Evolutionary conservation across 2,113 vertebrate genomes (phyloP), one percentile per base, ranked within the genome.

Genomic region (Nannospalax galili): DNA sequence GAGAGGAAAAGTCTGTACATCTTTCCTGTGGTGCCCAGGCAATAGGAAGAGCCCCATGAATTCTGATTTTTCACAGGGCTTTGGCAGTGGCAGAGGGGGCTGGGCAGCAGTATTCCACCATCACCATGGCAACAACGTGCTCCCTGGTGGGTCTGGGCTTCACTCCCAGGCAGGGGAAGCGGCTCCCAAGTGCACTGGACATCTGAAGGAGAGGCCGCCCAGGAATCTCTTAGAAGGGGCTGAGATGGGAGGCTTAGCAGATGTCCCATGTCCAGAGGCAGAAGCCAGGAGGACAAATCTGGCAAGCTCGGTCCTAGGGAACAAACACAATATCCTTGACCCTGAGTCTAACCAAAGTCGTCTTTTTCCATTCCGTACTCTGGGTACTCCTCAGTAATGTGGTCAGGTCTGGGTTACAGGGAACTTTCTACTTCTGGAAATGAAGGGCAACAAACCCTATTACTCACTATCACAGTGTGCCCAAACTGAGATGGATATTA

Each of bases 61-160:
- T 97, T 91, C 88, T 85, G 85, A 95, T 96, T 93, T 91, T 91
- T 69, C 77, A 91, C 19, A 52, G 90, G 90, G 37, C 86, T 78
- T 92, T 95, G 75, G 82, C 89, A 67, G 81, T 20, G 69, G 81
- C 69, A 86, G 86, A 89, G 92, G 42, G 74, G 78, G 52, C 56
- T 88, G 30, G 69, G 88, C 42, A 94, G 58, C 48, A 28, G 91
- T 78, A 35, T 48, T 69, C 77, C 45, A 84, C 6, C 10, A 93
- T 95, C 0, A 92, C 88, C 97, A 96, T 95, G 91, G 95, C 92
- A 97, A 97, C 96, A 1, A 0, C 11, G 48, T 52, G 40, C 95
- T 95, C 93, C 96, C 95, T 84, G 84, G 88, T 82, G 96, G 84
- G 92, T 70, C 95, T 90, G 92, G 93, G 94, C 94, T 90, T 24